Base-by-base conservation (phyloP, 35 echinoderm and acorn worm species). In the Heliocidaris tuberculata region DNA sequence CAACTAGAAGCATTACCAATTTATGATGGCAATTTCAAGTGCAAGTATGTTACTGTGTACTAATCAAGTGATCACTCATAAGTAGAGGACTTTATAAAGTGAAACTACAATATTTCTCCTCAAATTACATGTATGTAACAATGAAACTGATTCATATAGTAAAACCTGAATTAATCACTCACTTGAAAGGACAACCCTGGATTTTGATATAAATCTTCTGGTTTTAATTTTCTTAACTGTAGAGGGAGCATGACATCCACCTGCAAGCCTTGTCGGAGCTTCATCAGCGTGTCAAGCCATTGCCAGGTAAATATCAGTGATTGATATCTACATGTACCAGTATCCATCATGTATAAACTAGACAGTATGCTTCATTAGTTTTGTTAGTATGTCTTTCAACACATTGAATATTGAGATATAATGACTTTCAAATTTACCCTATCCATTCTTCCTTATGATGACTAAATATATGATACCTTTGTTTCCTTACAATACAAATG, bases 161-260 rank as follows among this genome's bases (percentile, higher is more conserved):
- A 78, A 56, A 56, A 56, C 19, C 27, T 78, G 65, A 78, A 42
- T 42, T 42, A 42, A 42, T 42, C 35, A 42, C 27, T 78, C 7
- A n/a, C 1, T 7, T 78, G 27, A 78, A 42, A 5, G 65, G 27
- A 27, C 65, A 5, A n/a, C 65, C 65, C 65, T 78, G 21, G 65
- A 78, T 78, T n/a, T 78, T 78, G 27, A 7, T 78, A 27, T 27
- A 0, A 78, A 27, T 78, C 21, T 78, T 78, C 2, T 78, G 2
- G 8, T 8, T n/a, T 88, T 48, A 94, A 93, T 48, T 86, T 97
- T 48, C 92, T 42, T 16, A 31, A 31, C 94, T 97, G 19, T 52
- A 97, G 97, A 95, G 86, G 90, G 97, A 97, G 65, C 97, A 97
- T 94, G 94, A 94, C 31, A 97, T 97, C 88, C 97, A 97, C 88